Evolutionary conservation across 1,140 invertebrate genomes (phyloP).

Genomic region (Eupeodes corollae): DNA sequence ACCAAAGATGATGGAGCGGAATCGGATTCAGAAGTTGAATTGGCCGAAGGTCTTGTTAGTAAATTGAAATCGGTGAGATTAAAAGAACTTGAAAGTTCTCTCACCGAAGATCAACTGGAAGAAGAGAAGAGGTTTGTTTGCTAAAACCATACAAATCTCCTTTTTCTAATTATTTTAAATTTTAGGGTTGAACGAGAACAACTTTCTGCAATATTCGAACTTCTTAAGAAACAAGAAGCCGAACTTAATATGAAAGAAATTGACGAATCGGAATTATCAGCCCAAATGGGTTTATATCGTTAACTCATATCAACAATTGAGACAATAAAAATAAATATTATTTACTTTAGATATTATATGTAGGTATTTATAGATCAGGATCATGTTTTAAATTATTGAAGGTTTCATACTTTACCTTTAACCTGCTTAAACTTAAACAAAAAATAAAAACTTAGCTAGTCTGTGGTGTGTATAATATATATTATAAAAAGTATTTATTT

Average conservation of each 20-base stretch:
- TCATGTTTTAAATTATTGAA: too few species aligned
- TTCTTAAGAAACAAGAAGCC: constrained; percentile 27
- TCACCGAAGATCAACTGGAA: constrained; percentile 22
- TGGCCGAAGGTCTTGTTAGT: constrained; percentile 21
- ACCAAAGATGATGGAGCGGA: constrained; percentile 10
- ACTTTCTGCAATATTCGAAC: constrained; percentile 27
- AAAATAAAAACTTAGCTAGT: too few species aligned
- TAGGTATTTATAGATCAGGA: too few species aligned
- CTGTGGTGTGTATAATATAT: too few species aligned
- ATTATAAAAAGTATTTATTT: too few species aligned
- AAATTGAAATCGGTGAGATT: constrained; percentile 24
- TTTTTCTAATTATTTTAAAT: neutral
- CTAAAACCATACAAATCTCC: neutral
- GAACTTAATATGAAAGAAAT: constrained; percentile 32
- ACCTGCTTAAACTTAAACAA: too few species aligned
- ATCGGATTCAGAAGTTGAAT: neutral
- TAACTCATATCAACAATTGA: constrained; percentile 1
- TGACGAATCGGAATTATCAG: constrained; percentile 24
- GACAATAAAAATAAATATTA: too few species aligned
- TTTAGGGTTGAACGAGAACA: constrained; percentile 27
- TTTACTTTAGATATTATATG: too few species aligned
- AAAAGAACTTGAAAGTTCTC: constrained; percentile 22
- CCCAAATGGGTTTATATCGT: constrained; percentile 29
- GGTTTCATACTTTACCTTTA: too few species aligned
- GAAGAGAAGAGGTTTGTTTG: constrained; percentile 18